Evolutionary conservation across 2,888 invertebrate genomes (phyloP), one percentile per base, ranked within the genome.

Genomic region (Ceramica pisi): DNA sequence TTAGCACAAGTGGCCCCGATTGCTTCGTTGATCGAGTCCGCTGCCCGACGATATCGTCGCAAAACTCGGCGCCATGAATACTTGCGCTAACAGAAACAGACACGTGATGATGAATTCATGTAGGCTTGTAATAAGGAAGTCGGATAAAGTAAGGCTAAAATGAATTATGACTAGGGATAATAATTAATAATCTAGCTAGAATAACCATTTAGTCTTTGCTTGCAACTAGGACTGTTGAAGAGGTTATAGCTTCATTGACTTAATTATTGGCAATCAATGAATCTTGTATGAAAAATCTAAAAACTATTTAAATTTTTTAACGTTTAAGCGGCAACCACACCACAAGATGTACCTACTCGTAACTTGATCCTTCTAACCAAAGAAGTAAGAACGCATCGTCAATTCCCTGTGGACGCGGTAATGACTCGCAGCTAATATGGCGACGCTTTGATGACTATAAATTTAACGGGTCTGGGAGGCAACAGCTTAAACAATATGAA

Each of bases 1-100:
- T 96, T 95, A 95, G 95, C 92, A 93, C 95, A 96, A 96, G 96
- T 96, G 96, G 96, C 93, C 93, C 92, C 95, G 95, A 96, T 96
- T 95, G 95, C 94, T 94, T 94, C 93, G 95, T 94, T 94, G 92
- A 91, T 93, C 91, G 92, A 88, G 91, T 86, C 87, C 88, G 86
- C 81, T 90, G 86, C 87, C 87, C 88, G 88, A 82, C 90, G 41
- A 41, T 86, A 90, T 89, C 89, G 89, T 88, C 89, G 92, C 91
- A 87, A 92, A 92, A 89, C 89, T 85, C 84, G 91, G 89, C 92
- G 91, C 91, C 90, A 81, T 72, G 81, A 78, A 80, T 81, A 73
- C 77, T 78, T 76, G 75, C 61, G 44, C 62, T 59, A 73, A 67
- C 68, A 66, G 62, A 48, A 66, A 61, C 65, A 75, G 77, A 83